phyloP scores from a whole-genome alignment of 2,113 vertebrate species.

The Lophius piscatorius region DNA sequence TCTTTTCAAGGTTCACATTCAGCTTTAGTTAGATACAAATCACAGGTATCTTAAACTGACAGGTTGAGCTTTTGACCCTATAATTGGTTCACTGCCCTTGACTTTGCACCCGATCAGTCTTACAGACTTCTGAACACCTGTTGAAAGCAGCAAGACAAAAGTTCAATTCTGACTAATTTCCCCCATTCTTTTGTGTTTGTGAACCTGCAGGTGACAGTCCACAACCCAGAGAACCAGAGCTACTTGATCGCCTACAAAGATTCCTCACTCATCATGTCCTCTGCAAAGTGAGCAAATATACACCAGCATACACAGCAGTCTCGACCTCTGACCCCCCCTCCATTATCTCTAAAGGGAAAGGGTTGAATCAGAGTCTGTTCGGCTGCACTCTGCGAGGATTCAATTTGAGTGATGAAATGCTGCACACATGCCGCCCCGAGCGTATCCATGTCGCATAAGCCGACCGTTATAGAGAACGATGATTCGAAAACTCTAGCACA shows the following conservation, averaged over 20 bases:
- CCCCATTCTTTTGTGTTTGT: background rate
- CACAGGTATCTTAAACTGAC: too few species aligned
- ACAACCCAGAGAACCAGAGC: constrained; percentile 97
- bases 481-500: too few species aligned
- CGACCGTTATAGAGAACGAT: background rate
- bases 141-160: background rate
- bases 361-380: background rate
- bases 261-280: constrained; percentile 94
- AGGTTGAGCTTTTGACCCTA: too few species aligned
- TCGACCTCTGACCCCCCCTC: background rate
- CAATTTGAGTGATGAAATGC: too few species aligned
- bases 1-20: too few species aligned
- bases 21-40: too few species aligned
- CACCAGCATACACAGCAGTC: background rate
- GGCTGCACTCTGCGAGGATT: too few species aligned
- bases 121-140: background rate
- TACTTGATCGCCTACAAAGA: constrained; percentile 99
- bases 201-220: constrained; percentile 64
- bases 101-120: background rate
- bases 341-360: too few species aligned
- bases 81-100: too few species aligned
- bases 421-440: too few species aligned
- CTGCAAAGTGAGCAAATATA: constrained; percentile 88
- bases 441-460: too few species aligned
- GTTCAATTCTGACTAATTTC: background rate